Evolutionary conservation across 2,888 invertebrate genomes (phyloP).

Genomic region (Campoletis raptor): DNA sequence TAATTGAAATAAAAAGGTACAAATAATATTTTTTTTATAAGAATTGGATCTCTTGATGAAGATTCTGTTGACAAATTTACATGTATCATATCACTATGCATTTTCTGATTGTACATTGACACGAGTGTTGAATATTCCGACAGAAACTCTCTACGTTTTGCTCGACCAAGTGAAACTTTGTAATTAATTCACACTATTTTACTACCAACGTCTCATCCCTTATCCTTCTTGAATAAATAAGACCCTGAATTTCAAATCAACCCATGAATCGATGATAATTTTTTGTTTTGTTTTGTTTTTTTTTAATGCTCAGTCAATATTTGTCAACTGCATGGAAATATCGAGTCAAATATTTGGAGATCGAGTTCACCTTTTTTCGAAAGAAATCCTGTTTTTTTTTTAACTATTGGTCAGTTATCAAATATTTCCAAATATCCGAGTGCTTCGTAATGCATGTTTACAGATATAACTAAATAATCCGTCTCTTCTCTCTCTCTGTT

Average conservation of each 20-base stretch:
- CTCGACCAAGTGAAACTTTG: conserved; percentile 14
- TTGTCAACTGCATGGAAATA: not conserved
- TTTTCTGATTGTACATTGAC: conserved; percentile 18
- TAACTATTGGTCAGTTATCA: not conserved
- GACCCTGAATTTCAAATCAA: not conserved
- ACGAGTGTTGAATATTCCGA: conserved; percentile 39
- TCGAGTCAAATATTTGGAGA: not conserved
- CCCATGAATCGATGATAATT: not conserved
- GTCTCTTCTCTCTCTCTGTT: not conserved
- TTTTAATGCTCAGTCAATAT: not conserved
- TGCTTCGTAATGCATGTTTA: conserved; percentile 43
- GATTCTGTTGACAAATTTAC: conserved; percentile 5
- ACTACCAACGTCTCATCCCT: not conserved
- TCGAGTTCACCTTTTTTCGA: not conserved
- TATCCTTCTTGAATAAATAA: conserved; percentile 1
- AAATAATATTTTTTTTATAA: not conserved
- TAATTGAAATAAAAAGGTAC: not conserved
- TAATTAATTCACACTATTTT: conserved; percentile 26
- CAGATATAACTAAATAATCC: conserved; percentile 39
- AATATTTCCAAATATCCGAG: conserved; percentile 14
- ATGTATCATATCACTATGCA: conserved; percentile 19
- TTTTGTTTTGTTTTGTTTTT: not conserved
- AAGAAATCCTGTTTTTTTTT: not conserved
- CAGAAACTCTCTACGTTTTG: conserved; percentile 2
- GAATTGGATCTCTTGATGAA: not conserved